Evolutionary conservation across 2,797 vertebrate species (phyloP).

Genomic region (Dromococcyx pavoninus): DNA sequence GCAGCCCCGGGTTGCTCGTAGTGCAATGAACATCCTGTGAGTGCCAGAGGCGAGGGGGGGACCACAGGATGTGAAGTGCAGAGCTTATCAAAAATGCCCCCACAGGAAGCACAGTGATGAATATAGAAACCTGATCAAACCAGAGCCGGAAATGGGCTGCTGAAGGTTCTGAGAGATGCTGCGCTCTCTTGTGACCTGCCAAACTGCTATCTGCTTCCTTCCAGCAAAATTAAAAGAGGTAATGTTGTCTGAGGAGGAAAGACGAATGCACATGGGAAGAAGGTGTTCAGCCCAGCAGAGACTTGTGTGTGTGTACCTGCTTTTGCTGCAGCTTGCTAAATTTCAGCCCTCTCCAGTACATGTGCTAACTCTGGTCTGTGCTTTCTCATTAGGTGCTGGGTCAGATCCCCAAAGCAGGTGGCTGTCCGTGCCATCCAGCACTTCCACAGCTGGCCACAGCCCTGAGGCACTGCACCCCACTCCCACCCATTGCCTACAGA

Average conservation of each 20-base stretch:
- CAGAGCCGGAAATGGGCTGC: neutral
- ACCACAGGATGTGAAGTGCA: constrained; percentile 42
- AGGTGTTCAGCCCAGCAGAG: neutral
- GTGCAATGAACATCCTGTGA: constrained; percentile 23
- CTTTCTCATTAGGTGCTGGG: neutral
- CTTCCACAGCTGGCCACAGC: neutral
- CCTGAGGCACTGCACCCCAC: neutral
- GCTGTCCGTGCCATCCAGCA: neutral
- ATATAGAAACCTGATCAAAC: constrained; percentile 46
- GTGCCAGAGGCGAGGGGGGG: neutral
- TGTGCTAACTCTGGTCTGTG: neutral
- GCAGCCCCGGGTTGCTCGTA: neutral
- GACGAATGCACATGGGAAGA: neutral
- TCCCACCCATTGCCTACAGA: neutral
- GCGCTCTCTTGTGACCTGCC: constrained; percentile 44
- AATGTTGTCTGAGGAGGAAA: neutral
- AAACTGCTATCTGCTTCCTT: constrained; percentile 38
- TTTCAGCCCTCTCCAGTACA: neutral
- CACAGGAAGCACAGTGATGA: constrained; percentile 8
- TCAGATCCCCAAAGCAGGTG: neutral
- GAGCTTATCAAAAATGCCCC: constrained; percentile 44
- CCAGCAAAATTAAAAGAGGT: neutral
- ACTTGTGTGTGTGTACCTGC: accelerated
- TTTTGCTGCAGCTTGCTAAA: neutral
- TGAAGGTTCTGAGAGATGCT: neutral